Evolutionary conservation across 2,888 invertebrate species (phyloP).

Genomic region (Eupithecia dodoneata): DNA sequence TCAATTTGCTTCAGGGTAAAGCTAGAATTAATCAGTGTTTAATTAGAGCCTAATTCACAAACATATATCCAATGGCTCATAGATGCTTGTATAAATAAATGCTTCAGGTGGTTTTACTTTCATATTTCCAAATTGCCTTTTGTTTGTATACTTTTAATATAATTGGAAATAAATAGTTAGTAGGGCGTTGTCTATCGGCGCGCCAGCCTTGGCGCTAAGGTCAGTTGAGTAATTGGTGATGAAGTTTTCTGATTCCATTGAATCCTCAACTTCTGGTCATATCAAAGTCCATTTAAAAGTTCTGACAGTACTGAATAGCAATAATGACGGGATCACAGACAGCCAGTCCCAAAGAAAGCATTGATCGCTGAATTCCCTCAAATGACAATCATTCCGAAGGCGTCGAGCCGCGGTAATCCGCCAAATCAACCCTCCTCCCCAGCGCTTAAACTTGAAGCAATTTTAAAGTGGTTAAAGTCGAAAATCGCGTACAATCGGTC

Average conservation of each 20-base stretch:
- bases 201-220: neutral
- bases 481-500: conserved; percentile 37
- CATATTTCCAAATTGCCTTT: neutral
- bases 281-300: neutral
- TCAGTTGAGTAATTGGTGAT: conserved; percentile 10
- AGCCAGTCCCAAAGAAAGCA: conserved; percentile 19
- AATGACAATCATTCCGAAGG: conserved; percentile 29
- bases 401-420: conserved; percentile 26
- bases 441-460: conserved; percentile 19
- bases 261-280: neutral
- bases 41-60: neutral
- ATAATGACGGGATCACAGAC: conserved; percentile 25
- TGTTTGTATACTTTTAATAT: neutral
- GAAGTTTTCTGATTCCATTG: neutral
- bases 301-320: conserved; percentile 4
- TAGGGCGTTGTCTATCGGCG: conserved; percentile 6
- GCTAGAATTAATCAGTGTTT: neutral
- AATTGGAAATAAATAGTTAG: neutral
- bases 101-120: neutral
- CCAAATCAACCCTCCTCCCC: conserved; percentile 15
- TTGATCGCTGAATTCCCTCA: conserved; percentile 29
- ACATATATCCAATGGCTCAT: neutral
- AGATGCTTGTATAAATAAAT: neutral
- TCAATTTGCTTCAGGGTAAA: neutral
- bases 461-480: conserved; percentile 42